A percentile compares a stretch with the other conserved stretches of the same genome.
These are phyloP conservation scores for Theonella swinhoei DNA, from an alignment of 37 sponge, comb jelly and placozoan genomes.

Conservation along the genomic window DNA sequence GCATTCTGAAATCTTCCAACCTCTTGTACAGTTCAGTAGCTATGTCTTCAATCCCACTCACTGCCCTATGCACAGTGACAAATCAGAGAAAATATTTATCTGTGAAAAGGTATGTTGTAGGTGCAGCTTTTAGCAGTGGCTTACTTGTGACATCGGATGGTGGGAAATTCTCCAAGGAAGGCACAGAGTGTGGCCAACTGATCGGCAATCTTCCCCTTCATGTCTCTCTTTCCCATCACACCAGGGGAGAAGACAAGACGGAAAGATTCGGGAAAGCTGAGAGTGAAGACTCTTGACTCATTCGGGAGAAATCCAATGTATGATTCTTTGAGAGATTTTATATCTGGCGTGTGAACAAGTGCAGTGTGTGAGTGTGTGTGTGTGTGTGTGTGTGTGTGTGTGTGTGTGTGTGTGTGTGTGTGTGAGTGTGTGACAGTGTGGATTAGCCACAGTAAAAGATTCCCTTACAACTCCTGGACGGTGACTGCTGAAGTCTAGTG, in stretches of 20 bases:
- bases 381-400: too few relatives aligned
- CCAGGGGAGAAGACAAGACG: conserved; percentile 41
- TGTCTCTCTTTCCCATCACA: neutral
- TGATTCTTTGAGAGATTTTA: conserved; percentile 70
- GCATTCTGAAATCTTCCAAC: conserved; percentile 44
- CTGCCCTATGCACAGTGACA: neutral
- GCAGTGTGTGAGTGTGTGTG: too few relatives aligned
- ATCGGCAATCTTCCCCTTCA: conserved; percentile 41
- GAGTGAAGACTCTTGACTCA: conserved; percentile 64
- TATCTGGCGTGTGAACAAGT: too few relatives aligned
- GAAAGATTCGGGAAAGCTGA: conserved; percentile 56
- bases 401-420: too few relatives aligned
- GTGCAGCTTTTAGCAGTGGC: conserved; percentile 16
- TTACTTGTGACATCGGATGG: conserved; percentile 62
- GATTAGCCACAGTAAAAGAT: too few relatives aligned
- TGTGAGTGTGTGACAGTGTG: too few relatives aligned
- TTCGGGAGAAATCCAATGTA: conserved; percentile 66
- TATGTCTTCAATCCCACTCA: neutral
- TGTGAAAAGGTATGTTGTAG: too few relatives aligned
- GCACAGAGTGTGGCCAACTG: conserved; percentile 75
- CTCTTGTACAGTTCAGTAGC: neutral
- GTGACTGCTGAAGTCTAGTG: neutral
- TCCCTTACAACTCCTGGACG: neutral
- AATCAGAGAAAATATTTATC: neutral
- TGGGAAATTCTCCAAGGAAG: conserved; percentile 70